Evolutionary conservation across 2,888 invertebrate genomes (phyloP).

Genomic region (Theristus sp.): DNA sequence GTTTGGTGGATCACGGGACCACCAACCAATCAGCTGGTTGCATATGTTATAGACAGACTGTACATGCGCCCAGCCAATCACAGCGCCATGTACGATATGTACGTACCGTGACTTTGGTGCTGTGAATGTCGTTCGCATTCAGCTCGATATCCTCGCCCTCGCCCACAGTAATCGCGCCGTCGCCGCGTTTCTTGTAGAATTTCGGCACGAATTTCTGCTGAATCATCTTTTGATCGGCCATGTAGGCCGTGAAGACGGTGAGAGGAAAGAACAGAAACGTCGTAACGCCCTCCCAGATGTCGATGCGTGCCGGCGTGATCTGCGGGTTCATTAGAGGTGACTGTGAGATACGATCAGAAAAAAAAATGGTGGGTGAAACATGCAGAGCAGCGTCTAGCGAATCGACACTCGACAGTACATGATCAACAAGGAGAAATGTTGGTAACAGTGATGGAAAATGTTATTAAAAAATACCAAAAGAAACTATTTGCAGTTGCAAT

Average conservation of each 20-base stretch:
- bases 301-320: conserved; percentile 44
- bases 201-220: background rate
- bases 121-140: background rate
- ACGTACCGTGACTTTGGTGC: background rate
- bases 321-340: background rate
- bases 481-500: too few species aligned
- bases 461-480: too few species aligned
- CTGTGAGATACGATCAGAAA: background rate
- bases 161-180: background rate
- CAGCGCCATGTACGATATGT: background rate
- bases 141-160: background rate
- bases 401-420: too few species aligned
- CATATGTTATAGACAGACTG: too few species aligned
- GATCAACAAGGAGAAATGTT: too few species aligned
- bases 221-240: too few species aligned
- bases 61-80: too few species aligned
- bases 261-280: background rate
- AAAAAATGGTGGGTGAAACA: too few species aligned
- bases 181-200: background rate
- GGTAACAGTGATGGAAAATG: too few species aligned
- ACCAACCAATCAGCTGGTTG: too few species aligned
- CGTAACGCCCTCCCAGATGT: background rate
- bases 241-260: background rate
- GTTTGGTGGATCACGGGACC: too few species aligned
- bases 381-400: too few species aligned